phyloP scores from a whole-genome alignment of 2,113 vertebrate species.

The Actinemys pallida region DNA sequence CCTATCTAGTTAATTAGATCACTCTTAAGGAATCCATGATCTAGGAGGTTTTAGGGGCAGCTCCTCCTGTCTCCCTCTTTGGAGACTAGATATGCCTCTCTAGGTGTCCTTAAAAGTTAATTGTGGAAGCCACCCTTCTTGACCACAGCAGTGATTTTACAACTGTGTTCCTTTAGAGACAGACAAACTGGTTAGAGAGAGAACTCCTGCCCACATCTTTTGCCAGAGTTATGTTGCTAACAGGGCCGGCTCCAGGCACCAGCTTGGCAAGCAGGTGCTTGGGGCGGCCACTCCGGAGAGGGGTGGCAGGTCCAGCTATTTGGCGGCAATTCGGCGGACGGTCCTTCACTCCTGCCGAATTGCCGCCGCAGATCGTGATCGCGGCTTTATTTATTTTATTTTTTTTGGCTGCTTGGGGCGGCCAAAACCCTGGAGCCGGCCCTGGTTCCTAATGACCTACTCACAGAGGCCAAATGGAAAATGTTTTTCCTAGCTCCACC shows the following conservation, averaged over 20 bases:
- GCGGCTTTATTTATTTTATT: too few species aligned
- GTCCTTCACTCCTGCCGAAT: too few species aligned
- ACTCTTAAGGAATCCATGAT: not conserved
- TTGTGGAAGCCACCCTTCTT: not conserved
- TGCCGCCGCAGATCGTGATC: too few species aligned
- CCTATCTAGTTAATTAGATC: not conserved
- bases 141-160: not conserved
- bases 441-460: not conserved
- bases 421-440: too few species aligned
- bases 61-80: not conserved
- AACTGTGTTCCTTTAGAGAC: not conserved
- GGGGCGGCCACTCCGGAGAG: too few species aligned
- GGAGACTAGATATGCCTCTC: not conserved
- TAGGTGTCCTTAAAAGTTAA: not conserved
- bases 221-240: not conserved
- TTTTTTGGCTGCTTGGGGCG: too few species aligned
- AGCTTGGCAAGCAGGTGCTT: too few species aligned
- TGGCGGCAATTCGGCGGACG: too few species aligned
- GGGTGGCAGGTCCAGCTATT: too few species aligned
- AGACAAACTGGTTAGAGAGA: not conserved
- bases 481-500: not conserved
- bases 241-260: too few species aligned
- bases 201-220: not conserved
- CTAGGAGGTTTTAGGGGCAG: not conserved
- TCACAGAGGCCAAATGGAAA: not conserved